Base-by-base conservation (phyloP, 2,888 invertebrate genomes). In the Villa cingulata region DNA sequence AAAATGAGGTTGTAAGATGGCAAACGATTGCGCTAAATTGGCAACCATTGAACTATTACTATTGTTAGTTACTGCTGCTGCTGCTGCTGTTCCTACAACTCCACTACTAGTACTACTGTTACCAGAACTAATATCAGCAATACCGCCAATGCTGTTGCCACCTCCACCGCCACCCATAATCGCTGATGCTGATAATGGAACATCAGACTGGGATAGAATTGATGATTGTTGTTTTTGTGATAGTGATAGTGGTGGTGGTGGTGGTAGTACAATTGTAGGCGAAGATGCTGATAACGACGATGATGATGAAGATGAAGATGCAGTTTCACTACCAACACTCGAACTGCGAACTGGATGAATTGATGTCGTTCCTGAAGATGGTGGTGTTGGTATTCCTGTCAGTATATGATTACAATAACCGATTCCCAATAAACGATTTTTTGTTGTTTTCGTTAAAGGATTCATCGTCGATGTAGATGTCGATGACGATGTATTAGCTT, bases 1-100 rank as follows among this genome's bases (percentile, higher is more conserved):
- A 60, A 78, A 71, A 62, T 77, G 76, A 48, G 73, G 73, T 58
- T 73, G 63, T 60, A 73, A 68, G 54, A 75, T 68, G 48, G 74
- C 71, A 58, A 66, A 67, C 46, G 67, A 65, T 54, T 66, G 65
- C 59, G 71, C 63, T 59, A 72, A 62, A 68, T 66, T 60, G 56
- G 62, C 62, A 52, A 62, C 61, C 57, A 64, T 58, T 48, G 58
- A 43, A 20, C 29, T 46, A 27, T 20, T 32, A 32, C 29, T 14
- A 32, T 32, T 32, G 1, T 6, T n/a, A 42, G 42, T 36, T 42
- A 51, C 4, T 49, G 50, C 43, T 51, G 50, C 14, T 54, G 50
- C 32, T 51, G 55, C 44, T 52, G 62, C 47, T 64, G 68, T 48
- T 65, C 66, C 43, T 66, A 67, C 53, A 65, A 23, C 23, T 23